Evolutionary conservation across 2,888 invertebrate genomes (phyloP), one percentile per base, ranked within the genome.

Genomic region (Temnothorax unifasciatus): DNA sequence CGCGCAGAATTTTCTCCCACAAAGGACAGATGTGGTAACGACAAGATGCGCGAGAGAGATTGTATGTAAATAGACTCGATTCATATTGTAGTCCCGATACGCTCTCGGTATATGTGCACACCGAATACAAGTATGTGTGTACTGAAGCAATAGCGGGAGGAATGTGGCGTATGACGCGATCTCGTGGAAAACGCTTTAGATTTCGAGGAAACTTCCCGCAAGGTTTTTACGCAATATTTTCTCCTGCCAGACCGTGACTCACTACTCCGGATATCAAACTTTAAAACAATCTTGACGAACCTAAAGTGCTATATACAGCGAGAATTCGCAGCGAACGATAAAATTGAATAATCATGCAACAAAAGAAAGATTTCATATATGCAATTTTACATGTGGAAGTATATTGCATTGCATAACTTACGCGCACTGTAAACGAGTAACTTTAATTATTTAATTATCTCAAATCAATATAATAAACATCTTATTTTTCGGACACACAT

Each of bases 21-120:
- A 59, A 81, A 73, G 73, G 59, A 81, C 79, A 81, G 71, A 79
- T 79, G 79, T 57, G 71, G 71, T 57, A 71, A 71, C 71, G 59
- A 71, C 59, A 38, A 81, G 79, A 71, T 73, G 59, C 59, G 59
- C 79, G 79, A 21, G 59, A 69, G 59, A 81, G 73, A 81, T 81
- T 81, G 79, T 81, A 81, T 81, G 73, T 50, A 73, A 81, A 81
- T 81, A 21, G 57, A 59, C 59, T 54, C 59, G 73, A 73, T 61
- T 71, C 73, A n/a, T 44, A 29, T 29, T 29, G 18, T 47, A 29
- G 57, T 44, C 29, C 5, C 44, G 59, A 13, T 50, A 77, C 41
- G 18, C 13, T 64, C 41, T 21, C 41, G 0, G 34, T 25, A 6
- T 44, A 3, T 29, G 25, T 29, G 75, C 4, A 1, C 3, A 13